A percentile compares a stretch with the other conserved stretches of the same genome.
phyloP scores from a whole-genome alignment of 2,888 invertebrate genomes.

The Cheilosia soror region DNA sequence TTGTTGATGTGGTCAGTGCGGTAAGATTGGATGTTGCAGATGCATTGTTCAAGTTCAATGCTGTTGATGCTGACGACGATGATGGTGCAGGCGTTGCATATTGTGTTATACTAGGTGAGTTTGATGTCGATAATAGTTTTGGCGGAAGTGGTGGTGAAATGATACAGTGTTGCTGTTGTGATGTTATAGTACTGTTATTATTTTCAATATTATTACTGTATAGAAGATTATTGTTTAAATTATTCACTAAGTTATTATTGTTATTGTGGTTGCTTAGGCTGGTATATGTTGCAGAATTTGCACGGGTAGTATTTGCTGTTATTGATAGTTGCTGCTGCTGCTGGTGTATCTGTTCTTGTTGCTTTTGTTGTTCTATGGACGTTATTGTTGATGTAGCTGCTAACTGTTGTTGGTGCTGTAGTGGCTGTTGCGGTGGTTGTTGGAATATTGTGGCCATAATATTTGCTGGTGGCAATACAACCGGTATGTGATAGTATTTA shows the following conservation, averaged over 20 bases:
- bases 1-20: conserved; percentile 80
- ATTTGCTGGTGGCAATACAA: conserved; percentile 93
- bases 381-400: conserved; percentile 75
- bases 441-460: conserved; percentile 87
- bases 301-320: conserved; percentile 79
- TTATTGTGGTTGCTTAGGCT: conserved; percentile 76
- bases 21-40: conserved; percentile 75
- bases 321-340: conserved; percentile 76
- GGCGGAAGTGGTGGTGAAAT: conserved; percentile 48
- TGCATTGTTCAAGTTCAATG: conserved; percentile 68
- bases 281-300: conserved; percentile 79
- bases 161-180: conserved; percentile 61
- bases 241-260: conserved; percentile 70
- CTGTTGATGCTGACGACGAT: conserved; percentile 44
- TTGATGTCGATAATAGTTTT: conserved; percentile 52
- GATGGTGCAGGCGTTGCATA: conserved; percentile 40
- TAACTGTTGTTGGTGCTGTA: conserved; percentile 66
- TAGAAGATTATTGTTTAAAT: conserved; percentile 76
- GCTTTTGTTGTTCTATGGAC: conserved; percentile 52
- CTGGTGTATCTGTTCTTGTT: conserved; percentile 72
- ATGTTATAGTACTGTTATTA: conserved; percentile 61
- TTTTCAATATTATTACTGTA: conserved; percentile 74
- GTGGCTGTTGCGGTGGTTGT: conserved; percentile 71
- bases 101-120: conserved; percentile 55
- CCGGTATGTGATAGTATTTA: conserved; percentile 99